Evolutionary conservation across 2,888 invertebrate species (phyloP), one percentile per base, ranked within the genome.

Genomic region (Erynnis tages): DNA sequence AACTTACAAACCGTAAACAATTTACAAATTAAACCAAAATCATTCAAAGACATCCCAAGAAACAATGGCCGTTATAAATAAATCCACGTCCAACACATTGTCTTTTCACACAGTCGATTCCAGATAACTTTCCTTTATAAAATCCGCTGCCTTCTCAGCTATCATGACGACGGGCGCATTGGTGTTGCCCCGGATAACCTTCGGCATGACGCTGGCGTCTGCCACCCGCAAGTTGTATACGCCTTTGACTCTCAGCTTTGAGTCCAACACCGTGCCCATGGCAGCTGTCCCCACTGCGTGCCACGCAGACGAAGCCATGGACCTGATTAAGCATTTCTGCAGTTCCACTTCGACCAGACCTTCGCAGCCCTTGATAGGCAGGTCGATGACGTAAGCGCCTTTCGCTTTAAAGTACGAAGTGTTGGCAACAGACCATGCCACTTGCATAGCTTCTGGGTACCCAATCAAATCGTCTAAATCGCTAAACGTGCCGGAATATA

Each of bases 81-180:
- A n/a, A n/a, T n/a, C n/a, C n/a, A n/a, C n/a, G n/a, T n/a, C n/a
- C n/a, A n/a, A n/a, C n/a, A n/a, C n/a, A n/a, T n/a, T n/a, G 4
- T 6, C 1, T 11, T 30, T 30, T 13, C 2, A 4, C 30, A 13
- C 0, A 13, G 3, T 23, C 6, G 29, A 25, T 10, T 8, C 8
- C 11, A 5, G 17, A 21, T 54, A 57, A 21, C 63, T 55, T 2
- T 61, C 54, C 56, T 79, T 82, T 17, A 88, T 83, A 40, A 76
- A 78, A 43, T 78, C 74, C 0, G 76, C 82, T 0, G 82, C 82
- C 56, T 66, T 69, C 60, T 87, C 86, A 0, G 85, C 86, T 27
- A 86, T 73, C 86, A 87, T 87, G 4, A 86, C 66, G 4, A 82
- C 81, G 0, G 83, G 81, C 0, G 86, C 78, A 53, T 86, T 84